Base-by-base conservation (phyloP, 2,888 invertebrate genomes). In the Tetheella fluctuosa region DNA sequence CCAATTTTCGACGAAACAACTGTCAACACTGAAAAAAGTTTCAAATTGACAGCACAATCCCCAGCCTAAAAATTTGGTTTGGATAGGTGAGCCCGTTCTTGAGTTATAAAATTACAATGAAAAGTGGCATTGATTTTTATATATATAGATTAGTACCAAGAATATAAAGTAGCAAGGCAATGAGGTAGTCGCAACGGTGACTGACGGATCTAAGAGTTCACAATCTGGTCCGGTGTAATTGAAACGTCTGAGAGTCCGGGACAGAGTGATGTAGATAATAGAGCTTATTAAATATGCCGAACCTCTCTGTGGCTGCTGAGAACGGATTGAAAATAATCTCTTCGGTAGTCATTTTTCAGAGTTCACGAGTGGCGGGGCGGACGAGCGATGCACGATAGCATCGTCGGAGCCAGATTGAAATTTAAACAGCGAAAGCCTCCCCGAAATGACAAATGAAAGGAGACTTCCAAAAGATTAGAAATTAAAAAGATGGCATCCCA, bases 231-330 rank as follows among this genome's bases (percentile, higher is more conserved):
- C 70, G 67, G 67, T 72, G 77, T 88, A 89, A 90, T 88, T 87
- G 86, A 88, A 86, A 86, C 77, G 84, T 88, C 86, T 83, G 69
- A 73, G 73, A 77, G 76, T 77, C 76, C 71, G 70, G 75, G 71
- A 76, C 70, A 79, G 74, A 78, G 70, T 81, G 82, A 83, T 79
- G 82, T 81, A 85, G 85, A 89, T 88, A 88, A 89, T 83, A 81
- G 83, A 84, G 70, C 80, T 87, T 86, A 85, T 88, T 86, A 86
- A 86, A 86, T 83, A 83, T 88, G 88, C 88, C 88, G 83, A 89
- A 87, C 85, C 83, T 84, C 79, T 81, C 70, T 69, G 65, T 63
- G 68, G 63, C 75, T 69, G 78, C 71, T 73, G 74, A 67, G 80
- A 86, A 88, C 81, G 85, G 86, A 89, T 89, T 86, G 85, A 78